phyloP scores from a whole-genome alignment of 2,888 invertebrate genomes.

The Drosophila dives region DNA sequence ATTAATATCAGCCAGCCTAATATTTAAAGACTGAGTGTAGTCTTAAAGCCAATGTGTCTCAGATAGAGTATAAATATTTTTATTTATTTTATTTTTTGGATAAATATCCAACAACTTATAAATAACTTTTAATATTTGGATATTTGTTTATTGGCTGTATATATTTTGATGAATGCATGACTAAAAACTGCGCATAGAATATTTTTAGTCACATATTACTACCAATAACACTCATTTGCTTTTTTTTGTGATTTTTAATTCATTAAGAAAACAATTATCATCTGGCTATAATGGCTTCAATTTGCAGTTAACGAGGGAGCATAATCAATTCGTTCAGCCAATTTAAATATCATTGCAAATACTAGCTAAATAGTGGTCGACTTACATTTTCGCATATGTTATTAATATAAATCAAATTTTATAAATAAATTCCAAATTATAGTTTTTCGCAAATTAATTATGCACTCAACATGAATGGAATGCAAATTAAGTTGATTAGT shows the following conservation, averaged over 20 bases:
- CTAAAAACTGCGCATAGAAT: too few species aligned
- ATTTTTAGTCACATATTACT: too few species aligned
- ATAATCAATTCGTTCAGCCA: conserved; percentile 48
- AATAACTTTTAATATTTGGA: too few species aligned
- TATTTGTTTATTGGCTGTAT: too few species aligned
- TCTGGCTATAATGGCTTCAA: conserved; percentile 43
- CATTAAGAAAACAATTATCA: conserved; percentile 58
- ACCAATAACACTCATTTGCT: neutral
- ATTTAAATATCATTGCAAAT: conserved; percentile 36
- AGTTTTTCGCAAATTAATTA: conserved; percentile 61
- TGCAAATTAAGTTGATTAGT: conserved; percentile 43
- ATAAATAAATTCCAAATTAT: conserved; percentile 39
- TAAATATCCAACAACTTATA: too few species aligned
- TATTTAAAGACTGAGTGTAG: too few species aligned
- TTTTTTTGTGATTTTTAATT: conserved; percentile 11
- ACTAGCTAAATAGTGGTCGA: neutral
- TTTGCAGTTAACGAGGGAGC: conserved; percentile 32
- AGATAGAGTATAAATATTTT: too few species aligned
- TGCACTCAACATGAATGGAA: conserved; percentile 30
- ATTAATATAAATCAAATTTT: conserved; percentile 42
- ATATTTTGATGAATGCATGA: too few species aligned
- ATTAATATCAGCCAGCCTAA: neutral
- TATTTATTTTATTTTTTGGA: too few species aligned
- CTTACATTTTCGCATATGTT: neutral
- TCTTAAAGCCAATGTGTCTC: too few species aligned